Evolutionary conservation across 2,888 invertebrate genomes (phyloP).

Genomic region (Cephus rjabovi): DNA sequence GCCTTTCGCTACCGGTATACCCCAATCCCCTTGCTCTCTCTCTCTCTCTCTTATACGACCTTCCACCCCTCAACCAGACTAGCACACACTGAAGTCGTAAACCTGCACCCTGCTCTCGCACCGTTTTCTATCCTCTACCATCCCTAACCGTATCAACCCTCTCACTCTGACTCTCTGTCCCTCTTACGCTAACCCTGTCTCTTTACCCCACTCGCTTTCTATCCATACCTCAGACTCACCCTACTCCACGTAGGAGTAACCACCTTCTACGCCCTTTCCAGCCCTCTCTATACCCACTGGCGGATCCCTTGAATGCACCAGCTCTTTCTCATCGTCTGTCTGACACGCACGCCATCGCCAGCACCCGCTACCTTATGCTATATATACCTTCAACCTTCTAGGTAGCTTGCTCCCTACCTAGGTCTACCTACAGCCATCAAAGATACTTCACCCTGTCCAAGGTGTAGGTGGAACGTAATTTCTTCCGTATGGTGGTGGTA

Average conservation of each 20-base stretch:
- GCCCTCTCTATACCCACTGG: conserved; percentile 22
- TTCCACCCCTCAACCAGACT: conserved; percentile 56
- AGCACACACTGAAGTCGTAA: conserved; percentile 53
- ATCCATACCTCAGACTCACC: conserved; percentile 14
- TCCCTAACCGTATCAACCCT: conserved; percentile 13
- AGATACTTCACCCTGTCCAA: neutral
- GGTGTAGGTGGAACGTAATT: neutral
- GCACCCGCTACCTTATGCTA: conserved; percentile 14
- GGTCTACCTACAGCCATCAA: neutral
- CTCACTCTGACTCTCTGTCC: conserved; percentile 13
- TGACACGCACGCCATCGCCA: conserved; percentile 54
- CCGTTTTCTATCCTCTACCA: conserved; percentile 12
- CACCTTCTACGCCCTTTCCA: conserved; percentile 24
- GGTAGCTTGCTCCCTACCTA: neutral
- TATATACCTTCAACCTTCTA: neutral
- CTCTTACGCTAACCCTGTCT: conserved; percentile 9
- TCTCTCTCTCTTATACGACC: conserved; percentile 56
- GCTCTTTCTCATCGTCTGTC: conserved; percentile 55
- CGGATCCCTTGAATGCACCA: conserved; percentile 50
- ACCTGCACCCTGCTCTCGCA: conserved; percentile 44
- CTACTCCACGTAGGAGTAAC: conserved; percentile 1
- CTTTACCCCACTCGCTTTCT: conserved; percentile 6
- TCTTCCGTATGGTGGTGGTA: neutral
- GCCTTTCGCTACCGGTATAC: conserved; percentile 15
- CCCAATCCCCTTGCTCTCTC: conserved; percentile 23